These are phyloP conservation scores for Lepidocyrtinus sp. DNA, from an alignment of 2,888 invertebrate species.

Conservation along the genomic window DNA sequence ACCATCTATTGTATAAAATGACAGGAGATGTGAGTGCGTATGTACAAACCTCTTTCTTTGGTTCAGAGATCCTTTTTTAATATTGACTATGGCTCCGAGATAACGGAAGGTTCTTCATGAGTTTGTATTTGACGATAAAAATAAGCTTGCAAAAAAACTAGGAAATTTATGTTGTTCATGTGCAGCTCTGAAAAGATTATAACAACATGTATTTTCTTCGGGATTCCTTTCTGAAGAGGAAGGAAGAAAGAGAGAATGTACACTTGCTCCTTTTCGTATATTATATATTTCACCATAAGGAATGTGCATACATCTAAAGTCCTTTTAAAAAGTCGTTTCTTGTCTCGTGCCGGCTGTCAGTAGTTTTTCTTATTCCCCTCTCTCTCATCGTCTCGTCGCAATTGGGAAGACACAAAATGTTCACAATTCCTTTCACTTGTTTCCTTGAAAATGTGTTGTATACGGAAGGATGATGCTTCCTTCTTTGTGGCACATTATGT, in stretches of 20 bases:
- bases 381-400: conserved; percentile 16
- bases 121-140: neutral
- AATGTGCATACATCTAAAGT: no score
- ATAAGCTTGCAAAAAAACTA: neutral
- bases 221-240: conserved; percentile 16
- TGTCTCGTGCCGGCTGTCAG: conserved; percentile 63
- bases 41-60: neutral
- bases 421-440: conserved; percentile 31
- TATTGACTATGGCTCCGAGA: neutral
- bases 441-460: conserved; percentile 4
- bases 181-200: conserved; percentile 27
- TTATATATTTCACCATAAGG: no score
- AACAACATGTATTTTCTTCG: conserved; percentile 25
- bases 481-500: conserved; percentile 19
- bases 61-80: neutral
- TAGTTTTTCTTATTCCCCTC: conserved; percentile 54
- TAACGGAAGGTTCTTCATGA: no score
- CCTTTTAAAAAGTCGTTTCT: conserved; percentile 60
- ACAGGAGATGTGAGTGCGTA: neutral
- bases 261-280: neutral
- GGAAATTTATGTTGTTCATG: neutral
- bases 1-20: conserved; percentile 5
- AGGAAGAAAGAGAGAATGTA: neutral
- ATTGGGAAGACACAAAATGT: conserved; percentile 51
- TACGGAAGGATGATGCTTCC: neutral